Base-by-base conservation (phyloP, 2,888 invertebrate genomes). In the Erpobdella octoculata region DNA sequence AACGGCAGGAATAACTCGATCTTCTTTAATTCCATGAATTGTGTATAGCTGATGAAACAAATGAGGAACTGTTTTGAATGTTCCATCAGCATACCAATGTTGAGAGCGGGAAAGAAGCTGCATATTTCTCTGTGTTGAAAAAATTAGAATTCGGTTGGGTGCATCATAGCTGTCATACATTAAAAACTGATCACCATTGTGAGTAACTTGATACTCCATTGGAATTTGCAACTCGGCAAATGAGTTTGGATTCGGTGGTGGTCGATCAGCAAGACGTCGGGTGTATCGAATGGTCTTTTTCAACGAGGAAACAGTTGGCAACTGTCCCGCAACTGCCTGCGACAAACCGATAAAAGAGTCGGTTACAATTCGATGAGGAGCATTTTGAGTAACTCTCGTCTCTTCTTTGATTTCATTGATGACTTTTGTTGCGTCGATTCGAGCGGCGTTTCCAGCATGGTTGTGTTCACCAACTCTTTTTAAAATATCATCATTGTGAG, bases 231-330 rank as follows among this genome's bases (percentile, higher is more conserved):
- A 31, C 6, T 35, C 35, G 9, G 62, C 31, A 9, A 33, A 62
- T 33, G 15, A 62, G 31, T 5, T 62, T 31, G 62, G 62, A 31
- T 62, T 62, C 9, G 62, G 4, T 12, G 31, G 31, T 2, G 62
- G 33, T 12, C 35, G 62, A 62, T 35, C 8, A 62, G 62, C 62
- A 28, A 28, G n/a, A 33, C 62, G 62, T 35, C 62, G 28, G 21
- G 62, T 31, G 33, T 62, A 33, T 4, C 62, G 62, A 33, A 62
- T 33, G n/a, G 21, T 62, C 62, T 62, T 62, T 62, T 62, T 62
- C 6, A 62, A 35, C 1, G 62, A 5, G 8, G 21, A 8, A n/a
- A 62, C n/a, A 31, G 9, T 28, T 5, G 62, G 62, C 62, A 62
- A 33, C 9, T 62, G 62, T n/a, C 1, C 62, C 4, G 62, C 31